These are phyloP conservation scores for Rhogogaster chlorosoma DNA, from an alignment of 2,888 invertebrate species.

Conservation along the genomic window DNA sequence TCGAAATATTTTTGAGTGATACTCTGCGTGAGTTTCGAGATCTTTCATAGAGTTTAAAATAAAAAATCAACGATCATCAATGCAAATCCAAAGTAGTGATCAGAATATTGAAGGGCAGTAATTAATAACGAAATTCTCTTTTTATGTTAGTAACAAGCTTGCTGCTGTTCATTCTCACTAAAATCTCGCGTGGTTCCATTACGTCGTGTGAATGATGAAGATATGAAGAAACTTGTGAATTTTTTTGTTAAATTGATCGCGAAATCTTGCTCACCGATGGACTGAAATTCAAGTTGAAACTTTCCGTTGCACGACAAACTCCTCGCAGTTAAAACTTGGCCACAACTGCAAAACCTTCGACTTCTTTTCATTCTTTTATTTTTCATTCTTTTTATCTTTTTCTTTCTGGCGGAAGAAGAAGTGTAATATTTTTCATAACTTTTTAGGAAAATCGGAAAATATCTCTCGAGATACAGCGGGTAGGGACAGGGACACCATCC, in stretches of 20 bases:
- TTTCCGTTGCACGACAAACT: constrained; percentile 28
- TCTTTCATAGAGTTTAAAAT: not conserved
- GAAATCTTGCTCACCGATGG: not conserved
- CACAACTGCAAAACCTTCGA: constrained; percentile 2
- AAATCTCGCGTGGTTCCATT: constrained; percentile 2
- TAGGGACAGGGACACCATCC: not conserved
- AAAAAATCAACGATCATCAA: not conserved
- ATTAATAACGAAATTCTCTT: not conserved
- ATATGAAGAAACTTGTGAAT: not conserved
- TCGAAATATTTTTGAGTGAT: not conserved
- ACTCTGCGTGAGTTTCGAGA: not conserved
- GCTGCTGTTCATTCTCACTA: not conserved
- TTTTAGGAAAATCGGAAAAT: constrained; percentile 28
- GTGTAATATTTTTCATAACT: constrained; percentile 34
- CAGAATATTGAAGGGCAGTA: not conserved
- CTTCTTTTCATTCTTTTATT: not conserved
- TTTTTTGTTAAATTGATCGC: constrained; percentile 22
- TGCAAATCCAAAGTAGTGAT: not conserved
- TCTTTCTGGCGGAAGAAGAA: not conserved
- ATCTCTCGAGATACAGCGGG: not conserved
- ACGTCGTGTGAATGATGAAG: not conserved
- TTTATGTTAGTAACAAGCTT: not conserved
- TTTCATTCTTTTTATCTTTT: not conserved
- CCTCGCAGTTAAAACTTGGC: constrained; percentile 30
- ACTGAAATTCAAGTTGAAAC: constrained; percentile 20